These are phyloP conservation scores for Lottia scabra DNA, from an alignment of 2,888 invertebrate species.

Conservation along the genomic window DNA sequence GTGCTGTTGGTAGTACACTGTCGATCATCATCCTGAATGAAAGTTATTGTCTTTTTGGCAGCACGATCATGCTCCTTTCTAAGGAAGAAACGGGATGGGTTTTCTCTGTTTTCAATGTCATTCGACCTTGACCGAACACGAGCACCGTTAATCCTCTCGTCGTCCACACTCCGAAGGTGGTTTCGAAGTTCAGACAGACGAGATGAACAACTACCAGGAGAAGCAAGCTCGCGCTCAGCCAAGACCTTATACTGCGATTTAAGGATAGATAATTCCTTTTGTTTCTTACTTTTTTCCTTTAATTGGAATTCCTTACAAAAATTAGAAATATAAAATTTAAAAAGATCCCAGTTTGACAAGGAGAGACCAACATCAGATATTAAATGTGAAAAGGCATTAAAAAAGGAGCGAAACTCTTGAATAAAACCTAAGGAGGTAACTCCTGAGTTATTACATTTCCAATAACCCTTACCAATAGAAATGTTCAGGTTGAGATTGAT, in stretches of 20 bases:
- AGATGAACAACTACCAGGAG: slow-evolving; percentile 3
- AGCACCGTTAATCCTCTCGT: neutral
- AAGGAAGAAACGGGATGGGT: slow-evolving; percentile 14
- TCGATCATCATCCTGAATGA: neutral
- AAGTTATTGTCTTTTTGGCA: slow-evolving; percentile 8
- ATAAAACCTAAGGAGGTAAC: no score
- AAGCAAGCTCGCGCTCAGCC: neutral
- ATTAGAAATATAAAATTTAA: no score
- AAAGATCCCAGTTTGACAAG: no score
- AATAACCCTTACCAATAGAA: no score
- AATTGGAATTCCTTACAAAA: no score
- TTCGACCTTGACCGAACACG: slow-evolving; percentile 14
- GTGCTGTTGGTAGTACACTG: neutral
- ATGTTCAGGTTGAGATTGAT: no score
- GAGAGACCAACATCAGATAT: no score
- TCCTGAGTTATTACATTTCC: no score
- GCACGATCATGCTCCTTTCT: slow-evolving; percentile 13
- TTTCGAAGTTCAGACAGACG: neutral
- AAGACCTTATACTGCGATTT: neutral
- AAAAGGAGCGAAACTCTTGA: no score
- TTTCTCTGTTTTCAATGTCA: slow-evolving; percentile 7
- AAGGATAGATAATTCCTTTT: neutral
- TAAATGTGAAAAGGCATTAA: no score
- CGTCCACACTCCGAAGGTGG: slow-evolving; percentile 1
- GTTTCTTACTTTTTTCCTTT: no score